Conservation (phyloP, 2,888 invertebrate species). For the Platerodrilus igneus region DNA sequence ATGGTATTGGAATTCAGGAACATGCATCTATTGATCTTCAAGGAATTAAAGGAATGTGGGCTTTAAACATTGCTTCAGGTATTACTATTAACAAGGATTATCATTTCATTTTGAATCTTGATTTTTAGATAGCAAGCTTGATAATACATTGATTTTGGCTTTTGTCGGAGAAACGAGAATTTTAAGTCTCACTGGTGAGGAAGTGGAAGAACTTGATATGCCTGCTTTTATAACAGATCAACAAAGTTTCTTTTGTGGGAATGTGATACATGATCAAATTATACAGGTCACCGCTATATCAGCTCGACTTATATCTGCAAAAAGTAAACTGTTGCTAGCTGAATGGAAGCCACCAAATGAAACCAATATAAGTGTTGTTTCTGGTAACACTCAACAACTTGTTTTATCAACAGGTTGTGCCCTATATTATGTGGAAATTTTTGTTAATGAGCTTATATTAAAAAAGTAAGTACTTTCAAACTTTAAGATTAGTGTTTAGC, state of each 20-base stretch:
- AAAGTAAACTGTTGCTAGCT: constrained; percentile 60
- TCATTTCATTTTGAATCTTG: not conserved
- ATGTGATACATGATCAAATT: constrained; percentile 79
- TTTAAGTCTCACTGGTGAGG: constrained; percentile 85
- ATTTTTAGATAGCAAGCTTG: constrained; percentile 43
- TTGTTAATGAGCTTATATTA: constrained; percentile 58
- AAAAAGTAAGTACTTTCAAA: constrained; percentile 49
- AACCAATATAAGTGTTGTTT: constrained; percentile 81
- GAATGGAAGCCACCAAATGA: constrained; percentile 70
- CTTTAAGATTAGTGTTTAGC: too few relatives aligned
- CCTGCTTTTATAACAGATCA: constrained; percentile 86
- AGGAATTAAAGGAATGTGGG: constrained; percentile 98
- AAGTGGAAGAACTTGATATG: constrained; percentile 96
- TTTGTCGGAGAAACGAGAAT: constrained; percentile 97
- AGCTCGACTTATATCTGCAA: constrained; percentile 66
- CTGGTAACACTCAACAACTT: constrained; percentile 71
- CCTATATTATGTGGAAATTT: constrained; percentile 76
- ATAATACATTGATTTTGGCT: constrained; percentile 89
- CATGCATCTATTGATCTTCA: constrained; percentile 95
- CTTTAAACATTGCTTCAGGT: constrained; percentile 69
- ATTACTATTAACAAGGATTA: constrained; percentile 24
- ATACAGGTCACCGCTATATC: constrained; percentile 63
- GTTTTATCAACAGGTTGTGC: constrained; percentile 85
- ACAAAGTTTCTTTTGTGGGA: constrained; percentile 92
- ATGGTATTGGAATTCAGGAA: constrained; percentile 98